These are phyloP conservation scores for Schizopygopsis malacanthus DNA, from an alignment of 2,797 vertebrate genomes.

Conservation along the genomic window DNA sequence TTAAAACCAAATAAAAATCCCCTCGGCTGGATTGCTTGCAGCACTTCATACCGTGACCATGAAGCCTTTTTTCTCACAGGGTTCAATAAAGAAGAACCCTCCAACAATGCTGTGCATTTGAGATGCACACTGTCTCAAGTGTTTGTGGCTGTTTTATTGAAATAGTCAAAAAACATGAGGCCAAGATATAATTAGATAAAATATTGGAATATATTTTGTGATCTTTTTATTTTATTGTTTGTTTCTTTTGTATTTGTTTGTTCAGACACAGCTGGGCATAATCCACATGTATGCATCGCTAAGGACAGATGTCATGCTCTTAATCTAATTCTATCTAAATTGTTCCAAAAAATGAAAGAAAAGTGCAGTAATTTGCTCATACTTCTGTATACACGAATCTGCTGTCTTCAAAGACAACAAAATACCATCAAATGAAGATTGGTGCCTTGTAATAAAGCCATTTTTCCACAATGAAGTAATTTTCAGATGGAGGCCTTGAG, in stretches of 20 bases:
- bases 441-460: constrained; percentile 86
- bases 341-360: constrained; percentile 90
- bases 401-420: constrained; percentile 88
- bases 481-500: constrained; percentile 82
- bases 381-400: constrained; percentile 81
- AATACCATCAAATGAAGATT: constrained; percentile 83
- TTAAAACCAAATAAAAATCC: neutral
- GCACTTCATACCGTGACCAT: neutral
- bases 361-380: constrained; percentile 94
- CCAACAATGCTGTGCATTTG: constrained; percentile 20
- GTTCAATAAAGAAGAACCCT: constrained; percentile 22
- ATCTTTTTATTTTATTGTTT: neutral
- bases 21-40: neutral
- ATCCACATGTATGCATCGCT: constrained; percentile 78
- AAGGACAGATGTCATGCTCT: constrained; percentile 84
- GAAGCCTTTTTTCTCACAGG: neutral
- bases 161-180: constrained; percentile 23
- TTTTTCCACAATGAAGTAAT: constrained; percentile 87
- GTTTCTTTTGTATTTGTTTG: constrained; percentile 20
- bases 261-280: constrained; percentile 42
- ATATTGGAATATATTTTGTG: constrained; percentile 47
- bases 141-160: neutral
- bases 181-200: constrained; percentile 42
- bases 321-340: constrained; percentile 93
- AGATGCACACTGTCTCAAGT: neutral